A percentile compares a stretch with the other conserved stretches of the same genome.
Conservation (phyloP, 2,797 vertebrate genomes). For the Nyctalus aviator region DNA sequence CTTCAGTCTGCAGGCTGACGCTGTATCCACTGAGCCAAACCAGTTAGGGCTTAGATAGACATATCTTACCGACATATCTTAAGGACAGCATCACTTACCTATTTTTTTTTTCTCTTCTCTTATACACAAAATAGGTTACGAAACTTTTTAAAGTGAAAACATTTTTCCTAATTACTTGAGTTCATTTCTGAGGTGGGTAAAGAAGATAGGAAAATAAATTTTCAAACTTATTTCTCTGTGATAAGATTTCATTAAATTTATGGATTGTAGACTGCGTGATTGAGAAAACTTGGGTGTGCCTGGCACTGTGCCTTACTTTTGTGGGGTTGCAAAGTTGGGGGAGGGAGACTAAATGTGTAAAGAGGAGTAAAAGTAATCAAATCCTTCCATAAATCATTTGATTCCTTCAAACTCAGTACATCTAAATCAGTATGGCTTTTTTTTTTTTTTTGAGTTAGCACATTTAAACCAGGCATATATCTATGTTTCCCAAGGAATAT, state of each 20-base stretch:
- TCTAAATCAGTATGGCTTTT: neutral
- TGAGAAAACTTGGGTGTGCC: neutral
- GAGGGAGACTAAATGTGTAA: neutral
- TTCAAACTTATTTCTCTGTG: neutral
- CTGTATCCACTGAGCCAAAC: no score
- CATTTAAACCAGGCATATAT: neutral
- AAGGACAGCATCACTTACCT: neutral
- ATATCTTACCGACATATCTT: neutral
- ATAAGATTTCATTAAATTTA: neutral
- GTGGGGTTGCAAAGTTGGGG: neutral
- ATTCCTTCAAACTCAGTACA: neutral
- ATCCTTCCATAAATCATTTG: neutral
- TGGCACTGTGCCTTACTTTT: neutral
- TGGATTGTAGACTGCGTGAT: neutral
- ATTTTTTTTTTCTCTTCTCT: neutral
- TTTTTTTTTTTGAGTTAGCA: neutral
- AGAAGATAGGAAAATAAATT: neutral
- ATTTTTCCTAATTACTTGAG: neutral
- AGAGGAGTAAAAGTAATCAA: neutral
- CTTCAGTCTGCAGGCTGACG: no score
- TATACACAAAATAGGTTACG: slow-evolving; percentile 21
- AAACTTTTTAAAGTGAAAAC: slow-evolving; percentile 5
- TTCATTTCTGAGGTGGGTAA: neutral
- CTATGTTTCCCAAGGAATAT: neutral
- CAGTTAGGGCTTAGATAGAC: neutral